Conservation (phyloP, 2,888 invertebrate genomes). For the Torymus aiolomorphi region DNA sequence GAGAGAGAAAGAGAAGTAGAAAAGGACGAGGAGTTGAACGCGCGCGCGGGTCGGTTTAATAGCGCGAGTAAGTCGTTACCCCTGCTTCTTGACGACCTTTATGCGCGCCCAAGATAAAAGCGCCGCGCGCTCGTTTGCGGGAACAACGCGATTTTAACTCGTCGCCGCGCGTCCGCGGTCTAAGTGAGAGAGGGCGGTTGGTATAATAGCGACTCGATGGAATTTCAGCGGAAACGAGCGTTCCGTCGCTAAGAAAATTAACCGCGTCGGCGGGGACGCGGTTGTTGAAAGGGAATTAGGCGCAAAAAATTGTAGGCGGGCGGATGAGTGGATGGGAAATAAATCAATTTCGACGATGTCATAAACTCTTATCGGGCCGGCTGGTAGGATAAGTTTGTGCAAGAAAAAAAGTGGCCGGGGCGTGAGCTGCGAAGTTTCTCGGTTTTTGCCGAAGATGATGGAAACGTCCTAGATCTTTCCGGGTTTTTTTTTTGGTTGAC, state of each 20-base stretch:
- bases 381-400: conserved; percentile 1
- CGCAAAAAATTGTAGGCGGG: no score
- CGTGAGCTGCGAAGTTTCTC: no score
- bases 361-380: conserved; percentile 27
- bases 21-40: not conserved
- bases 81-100: conserved; percentile 22
- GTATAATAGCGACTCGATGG: conserved; percentile 5
- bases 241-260: conserved; percentile 23
- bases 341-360: conserved; percentile 43
- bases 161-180: not conserved
- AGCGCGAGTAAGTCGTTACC: conserved; percentile 52
- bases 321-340: not conserved
- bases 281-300: not conserved
- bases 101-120: conserved; percentile 35
- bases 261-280: not conserved
- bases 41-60: conserved; percentile 38
- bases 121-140: conserved; percentile 31
- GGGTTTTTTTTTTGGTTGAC: no score
- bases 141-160: conserved; percentile 45
- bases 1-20: conserved; percentile 9
- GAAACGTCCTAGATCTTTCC: no score
- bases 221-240: conserved; percentile 21
- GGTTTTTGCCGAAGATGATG: no score
- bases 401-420: not conserved
- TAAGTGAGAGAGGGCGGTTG: not conserved